Conservation (phyloP, 2,113 vertebrate genomes). For the Seriola dumerili region DNA sequence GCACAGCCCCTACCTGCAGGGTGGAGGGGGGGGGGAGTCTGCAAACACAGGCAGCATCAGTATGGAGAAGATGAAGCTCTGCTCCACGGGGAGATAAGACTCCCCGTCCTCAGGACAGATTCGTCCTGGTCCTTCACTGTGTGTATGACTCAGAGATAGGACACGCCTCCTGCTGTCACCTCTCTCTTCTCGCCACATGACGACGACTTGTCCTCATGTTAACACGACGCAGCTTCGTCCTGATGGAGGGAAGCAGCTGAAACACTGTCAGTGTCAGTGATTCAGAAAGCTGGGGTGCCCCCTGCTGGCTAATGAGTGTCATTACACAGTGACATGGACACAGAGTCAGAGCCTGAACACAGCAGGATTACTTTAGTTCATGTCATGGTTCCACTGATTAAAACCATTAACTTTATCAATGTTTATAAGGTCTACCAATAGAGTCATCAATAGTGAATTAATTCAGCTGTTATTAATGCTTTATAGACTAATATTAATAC, state of each 20-base stretch:
- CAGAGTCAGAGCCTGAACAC: background rate
- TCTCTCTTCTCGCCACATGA: too few species aligned
- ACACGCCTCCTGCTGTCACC: too few species aligned
- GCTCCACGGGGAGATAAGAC: constrained; percentile 40
- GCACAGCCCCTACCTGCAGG: constrained; percentile 43
- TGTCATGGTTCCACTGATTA: too few species aligned
- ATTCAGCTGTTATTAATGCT: background rate
- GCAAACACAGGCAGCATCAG: constrained; percentile 87
- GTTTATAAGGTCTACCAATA: background rate
- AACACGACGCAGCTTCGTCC: background rate
- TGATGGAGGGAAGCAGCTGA: background rate
- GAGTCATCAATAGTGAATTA: background rate
- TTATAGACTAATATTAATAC: background rate
- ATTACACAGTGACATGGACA: constrained; percentile 16
- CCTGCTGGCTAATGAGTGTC: constrained; percentile 7
- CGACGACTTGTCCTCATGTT: background rate
- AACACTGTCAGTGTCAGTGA: background rate
- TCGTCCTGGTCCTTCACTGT: too few species aligned
- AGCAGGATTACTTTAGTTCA: too few species aligned
- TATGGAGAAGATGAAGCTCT: constrained; percentile 67
- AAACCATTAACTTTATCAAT: background rate
- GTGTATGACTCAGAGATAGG: too few species aligned
- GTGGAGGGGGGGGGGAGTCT: constrained; percentile 78
- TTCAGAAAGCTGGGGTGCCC: constrained; percentile 27
- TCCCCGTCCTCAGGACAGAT: too few species aligned